Evolutionary conservation across 2,888 invertebrate species (phyloP), one percentile per base, ranked within the genome.

Genomic region (Drosophila kuntzei): DNA sequence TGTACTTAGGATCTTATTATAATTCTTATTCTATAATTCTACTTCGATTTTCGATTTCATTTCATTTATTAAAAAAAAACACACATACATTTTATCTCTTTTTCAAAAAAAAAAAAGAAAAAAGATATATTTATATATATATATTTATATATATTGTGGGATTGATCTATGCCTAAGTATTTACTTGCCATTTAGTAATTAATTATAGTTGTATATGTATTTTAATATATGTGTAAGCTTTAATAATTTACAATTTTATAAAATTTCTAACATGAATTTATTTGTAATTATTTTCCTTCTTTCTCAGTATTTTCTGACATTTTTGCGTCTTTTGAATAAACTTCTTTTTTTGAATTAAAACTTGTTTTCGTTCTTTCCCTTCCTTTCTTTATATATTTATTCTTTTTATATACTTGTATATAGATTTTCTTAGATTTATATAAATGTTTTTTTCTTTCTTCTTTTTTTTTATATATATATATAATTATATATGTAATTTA

Each of bases 191-290:
- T 62, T 36, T 62, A 36, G 18, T 50, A 59, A 66, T 34, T 44
- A 25, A 57, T 11, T 59, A 61, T 53, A 39, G 7, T 53, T 36
- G 7, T 49, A 47, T 51, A 47, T 60, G 5, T 58, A 44, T 60
- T 62, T 55, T 37, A 43, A 43, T 51, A 43, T 49, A 44, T 27
- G 25, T 41, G 18, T 68, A 49, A 36, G 44, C 22, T 44, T 55
- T 55, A 59, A 63, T 73, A 73, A 73, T 81, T 81, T 81, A 87
- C 86, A 87, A 87, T 85, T 85, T 72, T 82, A 79, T 82, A 79
- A 87, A 87, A 86, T 62, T 74, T 84, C 59, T 66, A 76, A 71
- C 44, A 50, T 49, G 43, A 73, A 60, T 77, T 55, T 57, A 54
- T 67, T 62, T 60, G 34, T 54, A 29, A 18, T 29, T 68, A 47